Evolutionary conservation across 2,797 vertebrate genomes (phyloP).

Genomic region (Sternotherus odoratus): DNA sequence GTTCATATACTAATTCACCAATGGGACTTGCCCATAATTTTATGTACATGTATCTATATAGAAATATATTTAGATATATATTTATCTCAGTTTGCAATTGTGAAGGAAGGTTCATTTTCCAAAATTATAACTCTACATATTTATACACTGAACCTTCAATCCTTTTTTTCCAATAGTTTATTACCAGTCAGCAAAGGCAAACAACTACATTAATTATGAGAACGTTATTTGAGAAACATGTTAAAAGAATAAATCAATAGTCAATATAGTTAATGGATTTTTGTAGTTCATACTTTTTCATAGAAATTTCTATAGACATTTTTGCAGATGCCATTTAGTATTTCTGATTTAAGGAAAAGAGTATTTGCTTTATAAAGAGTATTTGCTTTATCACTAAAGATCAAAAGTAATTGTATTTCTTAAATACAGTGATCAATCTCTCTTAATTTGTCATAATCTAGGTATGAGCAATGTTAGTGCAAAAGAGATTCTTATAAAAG

Average conservation of each 20-base stretch:
- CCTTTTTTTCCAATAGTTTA: neutral
- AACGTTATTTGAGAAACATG: neutral
- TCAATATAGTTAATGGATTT: neutral
- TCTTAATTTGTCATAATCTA: neutral
- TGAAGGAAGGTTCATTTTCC: too few relatives aligned
- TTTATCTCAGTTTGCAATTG: too few relatives aligned
- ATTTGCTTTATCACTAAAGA: neutral
- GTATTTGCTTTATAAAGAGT: neutral
- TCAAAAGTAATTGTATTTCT: neutral
- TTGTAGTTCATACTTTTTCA: neutral
- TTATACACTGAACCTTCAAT: neutral
- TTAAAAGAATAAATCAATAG: neutral
- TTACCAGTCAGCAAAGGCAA: too few relatives aligned
- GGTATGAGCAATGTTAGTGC: neutral
- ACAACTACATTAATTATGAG: neutral
- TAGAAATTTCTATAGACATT: neutral
- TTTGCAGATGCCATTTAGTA: neutral
- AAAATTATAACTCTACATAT: neutral
- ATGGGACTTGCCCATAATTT: neutral
- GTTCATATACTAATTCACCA: neutral
- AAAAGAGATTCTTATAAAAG: neutral
- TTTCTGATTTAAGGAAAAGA: neutral
- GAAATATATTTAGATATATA: neutral
- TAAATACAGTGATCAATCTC: neutral
- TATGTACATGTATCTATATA: neutral